Evolutionary conservation across 2,888 invertebrate genomes (phyloP), one percentile per base, ranked within the genome.

Genomic region (Tetranychus truncatus): DNA sequence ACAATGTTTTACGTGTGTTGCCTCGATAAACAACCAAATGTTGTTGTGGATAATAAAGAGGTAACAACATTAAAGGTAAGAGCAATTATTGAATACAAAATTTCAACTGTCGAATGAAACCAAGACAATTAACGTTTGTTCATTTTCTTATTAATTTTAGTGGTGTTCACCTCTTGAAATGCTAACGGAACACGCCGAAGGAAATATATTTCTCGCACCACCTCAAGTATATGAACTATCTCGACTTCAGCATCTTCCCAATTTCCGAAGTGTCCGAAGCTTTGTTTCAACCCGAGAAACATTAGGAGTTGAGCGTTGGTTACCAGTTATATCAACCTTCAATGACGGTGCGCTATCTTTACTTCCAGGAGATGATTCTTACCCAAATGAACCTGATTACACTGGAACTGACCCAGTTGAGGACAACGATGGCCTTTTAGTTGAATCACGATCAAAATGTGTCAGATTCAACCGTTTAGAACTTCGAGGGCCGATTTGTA

Each of bases 151-250:
- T 55, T 15, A 5, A 55, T 44, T 45, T 15, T 20, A 91, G 91
- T 91, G 91, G 91, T 84, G 84, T 67, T 83, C 83, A 20, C 88
- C 90, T 2, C 80, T 82, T 5, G 85, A 86, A 76, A 82, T 86
- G 75, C 79, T 88, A 74, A 80, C 82, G 44, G 81, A 82, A 73
- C 84, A 84, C 78, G 79, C 78, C 21, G 81, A 81, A 15, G 81
- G 82, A 45, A 81, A 85, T 76, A 80, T 87, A 45, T 81, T 83
- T 75, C 81, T 92, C 18, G 88, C 88, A 72, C 89, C 89, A 3
- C 92, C 92, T 1, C 92, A 92, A 82, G 82, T 86, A 74, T 91
- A 91, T 81, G 92, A 92, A 83, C 81, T 91, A 1, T 84, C 85
- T n/a, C 85, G 88, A 75, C 82, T 91, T 45, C 81, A 85, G 0